A percentile compares a stretch with the other conserved stretches of the same genome.
Evolutionary conservation across 2,113 vertebrate species (phyloP).

Genomic region (Tenrec ecaudatus): DNA sequence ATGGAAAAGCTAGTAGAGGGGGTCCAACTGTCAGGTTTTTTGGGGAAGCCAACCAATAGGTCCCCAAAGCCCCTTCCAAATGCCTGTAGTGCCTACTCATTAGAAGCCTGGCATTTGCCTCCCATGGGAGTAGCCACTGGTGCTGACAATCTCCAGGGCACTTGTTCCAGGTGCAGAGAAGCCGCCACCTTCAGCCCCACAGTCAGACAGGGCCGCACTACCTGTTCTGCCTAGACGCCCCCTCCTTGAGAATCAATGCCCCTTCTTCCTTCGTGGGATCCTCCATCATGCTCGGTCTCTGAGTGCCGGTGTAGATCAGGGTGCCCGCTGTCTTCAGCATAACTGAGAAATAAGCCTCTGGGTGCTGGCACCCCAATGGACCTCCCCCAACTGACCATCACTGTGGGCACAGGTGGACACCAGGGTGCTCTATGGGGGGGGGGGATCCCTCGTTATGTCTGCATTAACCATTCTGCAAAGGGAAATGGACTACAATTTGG

Average conservation of each 20-base stretch:
- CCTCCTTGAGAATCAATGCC: neutral
- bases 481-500: neutral
- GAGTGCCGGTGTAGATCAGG: neutral
- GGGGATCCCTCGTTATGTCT: neutral
- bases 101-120: neutral
- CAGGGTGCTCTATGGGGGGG: neutral
- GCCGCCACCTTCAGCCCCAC: accelerated
- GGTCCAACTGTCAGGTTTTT: too few relatives aligned
- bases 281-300: neutral
- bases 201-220: too few relatives aligned
- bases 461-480: neutral
- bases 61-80: too few relatives aligned
- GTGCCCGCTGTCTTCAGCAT: neutral
- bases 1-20: neutral
- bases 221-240: neutral
- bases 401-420: neutral
- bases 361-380: neutral
- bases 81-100: neutral
- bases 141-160: neutral
- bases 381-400: neutral
- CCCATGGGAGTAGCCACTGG: neutral
- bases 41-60: too few relatives aligned
- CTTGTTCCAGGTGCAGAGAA: neutral
- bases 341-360: neutral
- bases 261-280: neutral